Evolutionary conservation across 2,797 vertebrate species (phyloP), one percentile per base, ranked within the genome.

Genomic region (Scarus forsteni): DNA sequence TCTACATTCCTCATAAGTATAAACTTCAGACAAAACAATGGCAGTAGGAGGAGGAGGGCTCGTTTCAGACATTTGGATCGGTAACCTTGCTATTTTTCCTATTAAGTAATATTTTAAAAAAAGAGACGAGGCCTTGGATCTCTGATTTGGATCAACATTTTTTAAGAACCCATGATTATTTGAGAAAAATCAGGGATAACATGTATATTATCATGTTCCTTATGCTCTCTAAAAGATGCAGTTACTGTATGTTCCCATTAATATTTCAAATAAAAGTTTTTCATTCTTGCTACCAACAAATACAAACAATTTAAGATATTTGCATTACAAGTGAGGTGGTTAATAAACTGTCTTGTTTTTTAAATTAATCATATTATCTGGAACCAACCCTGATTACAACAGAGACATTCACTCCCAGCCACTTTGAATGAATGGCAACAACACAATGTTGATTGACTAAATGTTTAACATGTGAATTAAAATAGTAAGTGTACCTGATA

Each of bases 21-120:
- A 14, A 80, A 67, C 39, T 1, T 0, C 52, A 70, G 39, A n/a
- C 27, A 6, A 1, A 73, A 40, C 51, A 0, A 0, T 42, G 38
- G 0, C 6, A 74, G 44, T n/a, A 70, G 12, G 34, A 53, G 15
- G 40, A 67, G 43, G 16, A 52, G n/a, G 10, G 10, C 36, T 64
- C 0, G 15, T n/a, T 34, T 11, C n/a, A 61, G 3, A 5, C 6
- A 0, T 16, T 53, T 19, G 1, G 46, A 7, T 50, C 7, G 7
- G 3, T 83, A 50, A 64, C n/a, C 3, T 61, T 5, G 40, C 8
- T 3, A 9, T 16, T 10, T 10, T 49, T 81, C 53, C 51, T 9
- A 52, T 44, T 70, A 75, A 70, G 52, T 43, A 27, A 18, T 42
- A 62, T 64, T 13, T n/a, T n/a, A n/a, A n/a, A n/a, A n/a, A n/a